Conservation (phyloP, 92 coral and sea anemone species). For the Plumapathes pennacea region DNA sequence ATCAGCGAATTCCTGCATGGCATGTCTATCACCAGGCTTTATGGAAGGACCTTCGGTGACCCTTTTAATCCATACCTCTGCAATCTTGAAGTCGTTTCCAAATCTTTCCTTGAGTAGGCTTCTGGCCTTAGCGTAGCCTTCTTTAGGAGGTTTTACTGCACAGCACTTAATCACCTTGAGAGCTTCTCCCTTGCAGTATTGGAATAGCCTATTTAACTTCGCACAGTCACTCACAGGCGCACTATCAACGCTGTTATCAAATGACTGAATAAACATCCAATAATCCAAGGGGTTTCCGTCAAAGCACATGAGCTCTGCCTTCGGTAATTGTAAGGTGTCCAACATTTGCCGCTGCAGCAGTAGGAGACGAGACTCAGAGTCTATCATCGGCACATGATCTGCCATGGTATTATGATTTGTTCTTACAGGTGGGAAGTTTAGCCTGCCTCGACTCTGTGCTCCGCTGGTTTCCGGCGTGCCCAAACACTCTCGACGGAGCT, state of each 20-base stretch:
- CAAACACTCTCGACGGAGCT: neutral
- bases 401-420: neutral
- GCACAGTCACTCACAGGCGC: too few species aligned
- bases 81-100: constrained; percentile 16
- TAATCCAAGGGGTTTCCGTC: constrained; percentile 5
- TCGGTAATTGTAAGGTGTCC: constrained; percentile 9
- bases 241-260: too few species aligned
- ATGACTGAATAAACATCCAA: too few species aligned
- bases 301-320: constrained; percentile 8
- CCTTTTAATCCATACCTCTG: constrained; percentile 23
- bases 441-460: neutral
- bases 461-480: too few species aligned
- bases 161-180: too few species aligned
- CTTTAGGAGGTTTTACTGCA: neutral
- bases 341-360: too few species aligned
- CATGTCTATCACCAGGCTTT: constrained; percentile 6
- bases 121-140: constrained; percentile 26
- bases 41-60: constrained; percentile 26
- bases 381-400: too few species aligned
- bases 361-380: constrained; percentile 7
- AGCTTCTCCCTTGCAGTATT: too few species aligned
- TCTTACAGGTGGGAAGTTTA: neutral
- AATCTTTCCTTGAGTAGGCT: constrained; percentile 15
- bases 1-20: constrained; percentile 21
- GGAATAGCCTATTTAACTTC: too few species aligned